These are phyloP conservation scores for Limnephilus marmoratus DNA, from an alignment of 2,888 invertebrate species.

Conservation along the genomic window DNA sequence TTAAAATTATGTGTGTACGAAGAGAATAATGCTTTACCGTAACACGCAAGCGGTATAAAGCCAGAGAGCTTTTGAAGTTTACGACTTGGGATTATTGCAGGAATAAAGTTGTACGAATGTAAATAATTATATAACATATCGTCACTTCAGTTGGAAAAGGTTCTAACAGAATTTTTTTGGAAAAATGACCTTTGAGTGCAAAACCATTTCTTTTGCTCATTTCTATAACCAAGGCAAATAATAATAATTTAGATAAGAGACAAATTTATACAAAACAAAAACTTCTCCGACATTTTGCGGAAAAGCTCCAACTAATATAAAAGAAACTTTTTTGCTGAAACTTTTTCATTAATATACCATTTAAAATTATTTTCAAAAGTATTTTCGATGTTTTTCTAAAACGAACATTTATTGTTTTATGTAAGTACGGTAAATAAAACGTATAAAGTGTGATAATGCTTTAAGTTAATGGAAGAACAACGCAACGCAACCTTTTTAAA, in stretches of 20 bases:
- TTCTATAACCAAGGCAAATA: too few species aligned
- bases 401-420: neutral
- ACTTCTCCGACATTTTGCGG: too few species aligned
- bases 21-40: neutral
- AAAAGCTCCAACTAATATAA: neutral
- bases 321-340: neutral
- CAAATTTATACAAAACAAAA: too few species aligned
- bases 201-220: too few species aligned
- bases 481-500: neutral
- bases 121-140: neutral
- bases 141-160: too few species aligned
- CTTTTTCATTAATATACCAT: neutral
- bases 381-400: neutral
- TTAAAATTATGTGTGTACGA: neutral
- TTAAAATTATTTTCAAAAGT: neutral
- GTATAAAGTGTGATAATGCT: neutral
- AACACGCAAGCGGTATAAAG: neutral
- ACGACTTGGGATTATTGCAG: neutral
- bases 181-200: too few species aligned
- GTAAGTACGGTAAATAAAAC: neutral
- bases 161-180: too few species aligned
- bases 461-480: neutral
- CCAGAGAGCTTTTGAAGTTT: neutral
- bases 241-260: too few species aligned
- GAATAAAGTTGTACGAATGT: neutral